phyloP scores from a whole-genome alignment of 2,888 invertebrate genomes.

The Polietes domitor region DNA sequence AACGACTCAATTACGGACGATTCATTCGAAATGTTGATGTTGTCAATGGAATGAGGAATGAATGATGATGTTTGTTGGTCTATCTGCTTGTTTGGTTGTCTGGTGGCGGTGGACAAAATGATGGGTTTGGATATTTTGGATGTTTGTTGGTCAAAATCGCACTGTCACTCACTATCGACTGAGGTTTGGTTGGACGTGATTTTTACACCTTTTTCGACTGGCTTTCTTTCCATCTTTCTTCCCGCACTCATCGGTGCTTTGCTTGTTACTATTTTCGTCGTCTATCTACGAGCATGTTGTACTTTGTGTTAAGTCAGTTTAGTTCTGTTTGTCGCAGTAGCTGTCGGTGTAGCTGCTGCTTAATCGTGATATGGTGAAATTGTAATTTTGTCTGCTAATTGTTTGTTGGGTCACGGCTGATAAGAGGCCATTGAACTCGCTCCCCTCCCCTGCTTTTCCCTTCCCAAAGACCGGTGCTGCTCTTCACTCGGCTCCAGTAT shows the following conservation, averaged over 20 bases:
- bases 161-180: slow-evolving; percentile 50
- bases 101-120: not conserved
- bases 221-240: not conserved
- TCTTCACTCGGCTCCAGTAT: not conserved
- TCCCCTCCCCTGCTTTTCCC: not conserved
- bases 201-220: slow-evolving; percentile 55
- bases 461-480: too few relatives aligned
- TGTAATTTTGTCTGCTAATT: slow-evolving; percentile 43
- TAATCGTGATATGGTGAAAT: slow-evolving; percentile 48
- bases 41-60: slow-evolving; percentile 33
- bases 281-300: slow-evolving; percentile 29
- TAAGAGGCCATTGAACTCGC: slow-evolving; percentile 71
- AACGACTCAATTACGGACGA: slow-evolving; percentile 33
- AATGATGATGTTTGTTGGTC: not conserved
- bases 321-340: not conserved
- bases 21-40: slow-evolving; percentile 26
- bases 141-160: slow-evolving; percentile 36
- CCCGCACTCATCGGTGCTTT: not conserved
- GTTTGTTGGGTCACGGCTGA: slow-evolving; percentile 54
- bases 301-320: not conserved
- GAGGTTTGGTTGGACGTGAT: slow-evolving; percentile 41
- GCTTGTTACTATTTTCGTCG: slow-evolving; percentile 28
- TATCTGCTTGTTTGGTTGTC: not conserved
- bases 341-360: slow-evolving; percentile 4
- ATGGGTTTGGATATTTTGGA: too few relatives aligned